Conservation (phyloP, 2,797 vertebrate species). For the Micropoecilia bifurca region DNA sequence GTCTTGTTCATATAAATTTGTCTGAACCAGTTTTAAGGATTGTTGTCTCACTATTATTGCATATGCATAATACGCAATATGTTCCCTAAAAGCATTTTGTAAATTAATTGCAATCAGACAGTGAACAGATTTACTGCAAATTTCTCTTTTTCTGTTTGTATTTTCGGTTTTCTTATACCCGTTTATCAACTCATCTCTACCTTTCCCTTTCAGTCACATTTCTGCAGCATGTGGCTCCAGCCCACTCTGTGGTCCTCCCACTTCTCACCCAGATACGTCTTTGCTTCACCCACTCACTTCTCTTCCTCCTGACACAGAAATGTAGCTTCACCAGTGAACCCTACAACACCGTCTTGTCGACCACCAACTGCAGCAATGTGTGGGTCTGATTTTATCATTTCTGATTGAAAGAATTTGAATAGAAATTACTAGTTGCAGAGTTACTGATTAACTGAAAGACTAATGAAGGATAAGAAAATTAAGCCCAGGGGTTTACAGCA, state of each 20-base stretch:
- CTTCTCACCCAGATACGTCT: conserved; percentile 70
- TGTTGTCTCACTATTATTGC: neutral
- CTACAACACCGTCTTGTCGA: neutral
- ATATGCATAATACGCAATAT: neutral
- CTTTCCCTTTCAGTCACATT: conserved; percentile 60
- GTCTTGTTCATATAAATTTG: neutral
- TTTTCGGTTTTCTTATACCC: conserved; percentile 51
- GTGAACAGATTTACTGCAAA: conserved; percentile 4
- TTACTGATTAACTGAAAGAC: neutral
- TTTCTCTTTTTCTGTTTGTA: conserved; percentile 26
- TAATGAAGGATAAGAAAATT: neutral
- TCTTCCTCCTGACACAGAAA: conserved; percentile 30
- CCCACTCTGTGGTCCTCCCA: conserved; percentile 73
- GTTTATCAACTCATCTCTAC: conserved; percentile 66
- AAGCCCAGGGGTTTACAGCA: neutral
- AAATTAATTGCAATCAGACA: neutral
- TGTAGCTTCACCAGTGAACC: conserved; percentile 10
- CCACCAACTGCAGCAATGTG: neutral
- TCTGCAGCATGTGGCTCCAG: conserved; percentile 54
- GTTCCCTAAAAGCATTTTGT: neutral
- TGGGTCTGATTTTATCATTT: neutral
- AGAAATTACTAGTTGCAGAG: neutral
- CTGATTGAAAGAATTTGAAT: neutral
- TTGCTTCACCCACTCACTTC: conserved; percentile 58
- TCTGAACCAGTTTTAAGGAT: neutral